phyloP scores from a whole-genome alignment of 2,888 invertebrate genomes.

The Drosophila anomalipes region DNA sequence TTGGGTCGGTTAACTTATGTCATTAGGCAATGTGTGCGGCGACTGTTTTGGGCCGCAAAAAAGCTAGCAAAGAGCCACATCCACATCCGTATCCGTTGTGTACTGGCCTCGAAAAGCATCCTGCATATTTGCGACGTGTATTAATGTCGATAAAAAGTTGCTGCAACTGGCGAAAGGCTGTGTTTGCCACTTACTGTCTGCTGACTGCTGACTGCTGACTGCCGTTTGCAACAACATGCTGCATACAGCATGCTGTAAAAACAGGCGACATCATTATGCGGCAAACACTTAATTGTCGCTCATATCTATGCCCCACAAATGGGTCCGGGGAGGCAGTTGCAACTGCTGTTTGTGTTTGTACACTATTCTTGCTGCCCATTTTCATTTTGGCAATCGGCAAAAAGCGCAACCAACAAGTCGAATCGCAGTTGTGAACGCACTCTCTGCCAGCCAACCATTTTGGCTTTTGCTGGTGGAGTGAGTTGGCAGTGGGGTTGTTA shows the following conservation, averaged over 20 bases:
- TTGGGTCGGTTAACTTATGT: slow-evolving; percentile 31
- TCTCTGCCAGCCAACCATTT: slow-evolving; percentile 46
- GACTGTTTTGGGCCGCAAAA: slow-evolving; percentile 30
- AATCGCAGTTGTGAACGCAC: slow-evolving; percentile 15
- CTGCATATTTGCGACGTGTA: slow-evolving; percentile 59
- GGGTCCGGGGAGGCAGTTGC: neutral
- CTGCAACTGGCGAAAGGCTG: slow-evolving; percentile 43
- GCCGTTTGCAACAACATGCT: slow-evolving; percentile 29
- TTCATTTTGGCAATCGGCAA: slow-evolving; percentile 61
- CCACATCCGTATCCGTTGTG: slow-evolving; percentile 36
- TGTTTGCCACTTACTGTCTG: slow-evolving; percentile 4
- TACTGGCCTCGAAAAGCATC: slow-evolving; percentile 46
- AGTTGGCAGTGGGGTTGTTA: neutral
- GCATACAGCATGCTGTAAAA: slow-evolving; percentile 57
- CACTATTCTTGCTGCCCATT: slow-evolving; percentile 49
- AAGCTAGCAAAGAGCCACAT: slow-evolving; percentile 31
- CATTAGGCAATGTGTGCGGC: slow-evolving; percentile 45
- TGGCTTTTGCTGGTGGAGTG: slow-evolving; percentile 8
- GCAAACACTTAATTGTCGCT: slow-evolving; percentile 79
- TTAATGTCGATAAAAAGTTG: slow-evolving; percentile 75
- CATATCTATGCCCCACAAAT: slow-evolving; percentile 65
- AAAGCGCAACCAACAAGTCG: slow-evolving; percentile 48
- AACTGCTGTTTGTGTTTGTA: slow-evolving; percentile 19
- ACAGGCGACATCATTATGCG: slow-evolving; percentile 78
- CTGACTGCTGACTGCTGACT: neutral